Conservation (phyloP, 2,113 vertebrate species). For the Elgaria multicarinata region DNA sequence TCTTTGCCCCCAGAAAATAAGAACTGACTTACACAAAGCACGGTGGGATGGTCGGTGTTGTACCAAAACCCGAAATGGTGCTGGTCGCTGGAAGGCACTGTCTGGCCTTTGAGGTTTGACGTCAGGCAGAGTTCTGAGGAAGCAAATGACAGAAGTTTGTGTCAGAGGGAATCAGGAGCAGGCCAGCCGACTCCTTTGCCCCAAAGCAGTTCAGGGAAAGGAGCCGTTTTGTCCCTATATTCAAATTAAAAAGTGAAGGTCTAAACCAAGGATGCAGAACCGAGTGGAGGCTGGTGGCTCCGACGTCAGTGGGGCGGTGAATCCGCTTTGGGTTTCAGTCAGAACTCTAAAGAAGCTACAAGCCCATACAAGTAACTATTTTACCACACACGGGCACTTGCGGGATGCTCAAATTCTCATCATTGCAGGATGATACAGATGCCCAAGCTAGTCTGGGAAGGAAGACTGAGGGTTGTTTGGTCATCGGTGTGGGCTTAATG, state of each 20-base stretch:
- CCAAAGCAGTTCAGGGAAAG: neutral
- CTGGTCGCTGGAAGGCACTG: conserved; percentile 84
- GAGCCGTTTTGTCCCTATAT: too few species aligned
- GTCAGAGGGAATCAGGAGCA: neutral
- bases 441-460: neutral
- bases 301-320: too few species aligned
- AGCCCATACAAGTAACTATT: too few species aligned
- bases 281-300: too few species aligned
- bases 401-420: too few species aligned
- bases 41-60: conserved; percentile 84
- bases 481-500: neutral
- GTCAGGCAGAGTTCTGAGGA: conserved; percentile 92
- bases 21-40: conserved; percentile 90
- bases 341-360: too few species aligned
- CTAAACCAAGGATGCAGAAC: too few species aligned
- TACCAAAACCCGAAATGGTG: conserved; percentile 98
- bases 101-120: conserved; percentile 94
- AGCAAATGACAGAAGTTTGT: neutral
- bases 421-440: too few species aligned
- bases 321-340: too few species aligned
- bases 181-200: neutral
- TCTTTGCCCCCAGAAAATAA: fast-evolving
- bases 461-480: neutral
- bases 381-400: too few species aligned
- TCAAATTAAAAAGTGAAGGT: too few species aligned